Evolutionary conservation across 2,113 vertebrate species (phyloP).

Genomic region (Genyomyrus donnyi): DNA sequence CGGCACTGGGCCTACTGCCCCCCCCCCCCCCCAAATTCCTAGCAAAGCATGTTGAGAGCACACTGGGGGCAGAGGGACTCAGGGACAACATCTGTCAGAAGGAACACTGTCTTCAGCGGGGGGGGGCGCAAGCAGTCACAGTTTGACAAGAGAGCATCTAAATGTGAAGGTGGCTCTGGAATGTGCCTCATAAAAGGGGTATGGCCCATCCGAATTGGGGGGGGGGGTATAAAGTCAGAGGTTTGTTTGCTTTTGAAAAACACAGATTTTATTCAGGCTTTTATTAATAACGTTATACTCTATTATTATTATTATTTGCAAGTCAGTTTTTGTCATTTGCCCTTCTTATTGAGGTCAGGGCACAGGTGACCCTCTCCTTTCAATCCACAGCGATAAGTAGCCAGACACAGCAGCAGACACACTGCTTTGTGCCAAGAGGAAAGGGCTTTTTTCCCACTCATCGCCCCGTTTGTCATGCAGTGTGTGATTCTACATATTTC

Average conservation of each 20-base stretch:
- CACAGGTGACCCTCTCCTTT: background rate
- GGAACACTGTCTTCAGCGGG: background rate
- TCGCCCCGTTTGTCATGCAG: background rate
- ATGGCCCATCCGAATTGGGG: background rate
- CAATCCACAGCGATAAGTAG: background rate
- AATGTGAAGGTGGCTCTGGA: background rate
- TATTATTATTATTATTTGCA: background rate
- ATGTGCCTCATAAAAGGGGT: background rate
- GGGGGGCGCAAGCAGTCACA: background rate
- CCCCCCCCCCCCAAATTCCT: background rate
- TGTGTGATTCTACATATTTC: background rate
- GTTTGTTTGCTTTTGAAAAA: background rate
- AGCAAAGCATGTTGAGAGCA: background rate
- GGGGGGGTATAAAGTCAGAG: too few species aligned
- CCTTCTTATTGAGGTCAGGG: background rate
- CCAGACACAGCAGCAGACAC: background rate
- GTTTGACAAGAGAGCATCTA: background rate
- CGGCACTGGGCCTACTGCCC: background rate
- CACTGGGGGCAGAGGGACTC: background rate
- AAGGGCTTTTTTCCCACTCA: background rate
- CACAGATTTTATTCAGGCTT: background rate
- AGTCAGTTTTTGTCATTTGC: background rate
- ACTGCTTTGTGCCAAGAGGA: background rate
- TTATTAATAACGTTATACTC: background rate
- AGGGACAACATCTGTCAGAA: background rate